Evolutionary conservation across 2,113 vertebrate genomes (phyloP).

Genomic region (Phrynosoma platyrhinos): DNA sequence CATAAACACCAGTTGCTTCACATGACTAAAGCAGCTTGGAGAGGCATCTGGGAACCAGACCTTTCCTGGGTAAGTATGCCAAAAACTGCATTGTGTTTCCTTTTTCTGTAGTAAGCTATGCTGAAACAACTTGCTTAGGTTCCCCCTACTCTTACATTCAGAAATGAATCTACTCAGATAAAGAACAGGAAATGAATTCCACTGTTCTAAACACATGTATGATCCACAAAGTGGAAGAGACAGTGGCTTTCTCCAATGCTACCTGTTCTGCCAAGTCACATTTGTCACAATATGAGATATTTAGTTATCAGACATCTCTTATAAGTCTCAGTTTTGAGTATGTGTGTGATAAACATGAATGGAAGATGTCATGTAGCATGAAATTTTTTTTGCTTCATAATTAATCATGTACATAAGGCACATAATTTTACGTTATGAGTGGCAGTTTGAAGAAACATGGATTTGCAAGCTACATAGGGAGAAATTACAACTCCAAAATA

Average conservation of each 20-base stretch:
- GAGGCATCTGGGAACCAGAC: conserved; percentile 82
- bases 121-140: conserved; percentile 72
- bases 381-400: conserved; percentile 45
- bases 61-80: conserved; percentile 75
- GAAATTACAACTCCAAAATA: too few species aligned
- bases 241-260: conserved; percentile 49
- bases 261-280: conserved; percentile 49
- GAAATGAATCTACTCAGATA: conserved; percentile 56
- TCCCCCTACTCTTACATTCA: conserved; percentile 17
- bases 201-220: conserved; percentile 61
- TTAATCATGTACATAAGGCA: conserved; percentile 52
- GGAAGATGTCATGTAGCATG: conserved; percentile 61
- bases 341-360: conserved; percentile 44
- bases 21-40: conserved; percentile 65
- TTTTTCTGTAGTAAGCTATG: conserved; percentile 62
- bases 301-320: conserved; percentile 61
- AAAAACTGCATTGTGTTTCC: conserved; percentile 76
- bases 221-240: conserved; percentile 46
- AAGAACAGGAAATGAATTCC: conserved; percentile 59
- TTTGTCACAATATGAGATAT: conserved; percentile 54
- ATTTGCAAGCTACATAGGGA: conserved; percentile 61
- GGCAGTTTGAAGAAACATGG: conserved; percentile 26
- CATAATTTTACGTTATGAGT: conserved; percentile 41
- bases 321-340: conserved; percentile 52
- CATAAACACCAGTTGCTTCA: conserved; percentile 69